phyloP scores from a whole-genome alignment of 2,113 vertebrate genomes.

The Mionectes macconnelli region DNA sequence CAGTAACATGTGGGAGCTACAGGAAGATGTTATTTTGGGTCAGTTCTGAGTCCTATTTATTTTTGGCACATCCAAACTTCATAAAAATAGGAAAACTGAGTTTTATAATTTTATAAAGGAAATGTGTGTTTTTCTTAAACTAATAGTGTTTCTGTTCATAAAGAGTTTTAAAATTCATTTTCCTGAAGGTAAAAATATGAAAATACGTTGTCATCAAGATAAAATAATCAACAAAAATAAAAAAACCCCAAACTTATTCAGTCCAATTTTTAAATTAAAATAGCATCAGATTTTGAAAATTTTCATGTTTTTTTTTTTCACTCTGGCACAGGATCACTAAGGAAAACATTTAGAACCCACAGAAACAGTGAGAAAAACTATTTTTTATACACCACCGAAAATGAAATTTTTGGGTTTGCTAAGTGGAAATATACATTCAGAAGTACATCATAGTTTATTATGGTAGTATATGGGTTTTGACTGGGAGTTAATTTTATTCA shows the following conservation, averaged over 20 bases:
- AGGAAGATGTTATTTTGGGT: not conserved
- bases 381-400: not conserved
- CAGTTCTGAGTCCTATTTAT: not conserved
- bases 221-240: not conserved
- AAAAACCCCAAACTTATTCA: not conserved
- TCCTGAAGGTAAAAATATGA: not conserved
- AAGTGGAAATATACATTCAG: not conserved
- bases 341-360: not conserved
- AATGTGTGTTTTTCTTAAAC: not conserved
- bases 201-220: not conserved
- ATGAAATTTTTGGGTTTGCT: accelerated
- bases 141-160: not conserved
- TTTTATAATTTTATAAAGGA: not conserved
- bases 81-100: not conserved
- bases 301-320: accelerated
- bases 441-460: not conserved
- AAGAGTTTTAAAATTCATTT: not conserved
- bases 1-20: not conserved
- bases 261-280: accelerated
- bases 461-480: not conserved
- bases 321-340: not conserved
- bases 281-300: not conserved
- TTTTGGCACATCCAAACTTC: not conserved
- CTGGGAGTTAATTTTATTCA: not conserved
- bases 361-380: not conserved